phyloP scores from a whole-genome alignment of 1,140 invertebrate species.

The Lethrus apterus region DNA sequence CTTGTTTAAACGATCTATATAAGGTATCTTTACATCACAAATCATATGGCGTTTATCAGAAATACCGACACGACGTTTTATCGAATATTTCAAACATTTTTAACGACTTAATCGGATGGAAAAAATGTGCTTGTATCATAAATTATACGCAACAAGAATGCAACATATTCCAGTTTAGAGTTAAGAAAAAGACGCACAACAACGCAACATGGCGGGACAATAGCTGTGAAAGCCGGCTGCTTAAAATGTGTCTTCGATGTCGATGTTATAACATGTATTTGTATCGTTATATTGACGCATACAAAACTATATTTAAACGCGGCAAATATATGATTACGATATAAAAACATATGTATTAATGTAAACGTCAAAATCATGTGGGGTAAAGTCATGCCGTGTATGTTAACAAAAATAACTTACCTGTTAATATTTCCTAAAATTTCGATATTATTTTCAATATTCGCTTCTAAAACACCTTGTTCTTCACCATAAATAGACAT shows the following conservation, averaged over 20 bases:
- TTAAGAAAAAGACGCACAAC: conserved; percentile 10
- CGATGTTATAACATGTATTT: not conserved
- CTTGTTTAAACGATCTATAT: not conserved
- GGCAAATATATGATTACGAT: not conserved
- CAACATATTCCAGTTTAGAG: not conserved
- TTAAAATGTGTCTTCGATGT: not conserved
- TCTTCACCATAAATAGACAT: conserved; percentile 35
- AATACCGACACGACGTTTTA: not conserved
- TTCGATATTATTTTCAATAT: conserved; percentile 29
- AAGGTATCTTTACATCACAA: not conserved
- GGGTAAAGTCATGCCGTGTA: not conserved
- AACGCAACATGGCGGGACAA: conserved; percentile 26
- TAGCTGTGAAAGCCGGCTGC: conserved; percentile 22
- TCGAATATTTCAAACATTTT: not conserved
- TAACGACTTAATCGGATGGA: conserved; percentile 4
- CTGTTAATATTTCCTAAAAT: conserved; percentile 20
- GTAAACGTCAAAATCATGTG: conserved; percentile 37
- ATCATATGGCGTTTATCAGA: not conserved
- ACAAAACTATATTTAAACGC: too few relatives aligned
- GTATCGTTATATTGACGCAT: too few relatives aligned
- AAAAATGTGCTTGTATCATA: not conserved
- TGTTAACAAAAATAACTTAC: conserved; percentile 10
- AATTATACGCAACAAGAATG: not conserved
- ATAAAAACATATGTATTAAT: conserved; percentile 16
- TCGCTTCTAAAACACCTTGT: conserved; percentile 27